These are phyloP conservation scores for Odontesthes bonariensis DNA, from an alignment of 2,113 vertebrate genomes.

Conservation along the genomic window DNA sequence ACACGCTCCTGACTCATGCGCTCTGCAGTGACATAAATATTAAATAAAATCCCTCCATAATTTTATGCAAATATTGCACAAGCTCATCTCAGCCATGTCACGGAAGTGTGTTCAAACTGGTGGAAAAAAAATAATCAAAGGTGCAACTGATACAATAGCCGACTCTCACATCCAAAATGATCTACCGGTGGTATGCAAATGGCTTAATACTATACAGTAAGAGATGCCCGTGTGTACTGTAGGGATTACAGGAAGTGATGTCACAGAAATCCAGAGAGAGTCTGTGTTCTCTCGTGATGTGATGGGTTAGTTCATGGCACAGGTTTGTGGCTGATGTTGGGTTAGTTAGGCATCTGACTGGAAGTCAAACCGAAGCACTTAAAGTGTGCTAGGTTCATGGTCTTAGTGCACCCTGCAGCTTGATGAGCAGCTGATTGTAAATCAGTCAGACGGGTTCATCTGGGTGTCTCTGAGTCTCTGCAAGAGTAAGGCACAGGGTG, in stretches of 20 bases:
- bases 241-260: constrained; percentile 49
- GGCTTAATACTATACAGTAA: constrained; percentile 47
- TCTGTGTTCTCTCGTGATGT: constrained; percentile 70
- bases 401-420: constrained; percentile 20
- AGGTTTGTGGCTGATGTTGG: constrained; percentile 47
- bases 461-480: constrained; percentile 31
- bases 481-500: constrained; percentile 61
- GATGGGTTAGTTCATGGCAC: constrained; percentile 75
- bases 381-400: constrained; percentile 5
- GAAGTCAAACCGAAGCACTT: constrained; percentile 35
- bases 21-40: constrained; percentile 76
- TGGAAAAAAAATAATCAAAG: constrained; percentile 25
- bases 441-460: constrained; percentile 19
- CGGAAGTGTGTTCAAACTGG: constrained; percentile 25
- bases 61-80: constrained; percentile 85
- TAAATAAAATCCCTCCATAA: constrained; percentile 75
- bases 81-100: constrained; percentile 49
- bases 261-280: constrained; percentile 47
- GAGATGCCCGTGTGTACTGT: constrained; percentile 17
- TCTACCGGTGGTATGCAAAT: constrained; percentile 25
- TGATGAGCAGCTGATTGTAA: constrained; percentile 12
- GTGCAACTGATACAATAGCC: constrained; percentile 20
- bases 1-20: constrained; percentile 28
- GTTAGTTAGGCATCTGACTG: constrained; percentile 46
- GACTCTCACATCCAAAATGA: constrained; percentile 43